phyloP scores from a whole-genome alignment of 2,797 vertebrate species.

The Gambusia yucatana region DNA sequence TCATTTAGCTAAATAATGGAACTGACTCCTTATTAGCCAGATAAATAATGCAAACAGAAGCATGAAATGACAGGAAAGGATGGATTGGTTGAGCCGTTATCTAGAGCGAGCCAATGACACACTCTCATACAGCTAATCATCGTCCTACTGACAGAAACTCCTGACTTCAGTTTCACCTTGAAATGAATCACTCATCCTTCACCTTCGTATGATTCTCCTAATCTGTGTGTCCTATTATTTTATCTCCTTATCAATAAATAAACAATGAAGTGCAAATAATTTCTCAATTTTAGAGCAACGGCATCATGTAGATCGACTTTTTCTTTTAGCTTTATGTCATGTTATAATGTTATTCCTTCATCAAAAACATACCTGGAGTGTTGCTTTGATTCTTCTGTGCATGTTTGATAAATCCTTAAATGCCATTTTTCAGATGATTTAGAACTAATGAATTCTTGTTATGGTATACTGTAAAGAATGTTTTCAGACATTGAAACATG shows the following conservation, averaged over 20 bases:
- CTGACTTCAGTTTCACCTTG: neutral
- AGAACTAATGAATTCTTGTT: neutral
- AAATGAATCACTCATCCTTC: neutral
- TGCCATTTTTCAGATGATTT: neutral
- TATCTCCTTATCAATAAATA: neutral
- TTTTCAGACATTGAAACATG: no score
- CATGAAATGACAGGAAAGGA: neutral
- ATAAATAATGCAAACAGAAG: conserved; percentile 47
- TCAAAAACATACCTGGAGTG: no score
- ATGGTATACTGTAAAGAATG: neutral
- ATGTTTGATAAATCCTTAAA: neutral
- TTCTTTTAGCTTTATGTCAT: no score
- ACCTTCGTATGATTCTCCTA: neutral
- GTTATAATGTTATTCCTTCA: no score
- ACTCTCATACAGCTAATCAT: neutral
- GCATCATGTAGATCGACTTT: no score
- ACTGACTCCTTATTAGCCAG: conserved; percentile 21
- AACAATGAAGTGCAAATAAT: neutral
- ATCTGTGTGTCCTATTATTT: neutral
- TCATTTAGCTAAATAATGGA: conserved; percentile 48
- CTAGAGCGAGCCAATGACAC: neutral
- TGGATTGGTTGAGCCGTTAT: neutral
- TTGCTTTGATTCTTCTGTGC: no score
- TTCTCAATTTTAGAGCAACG: neutral
- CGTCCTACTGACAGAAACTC: neutral